Percentiles rank a stretch among this genome's conserved stretches.
Conservation (phyloP, 2,113 vertebrate genomes). For the Protobothrops mucrosquamatus region DNA sequence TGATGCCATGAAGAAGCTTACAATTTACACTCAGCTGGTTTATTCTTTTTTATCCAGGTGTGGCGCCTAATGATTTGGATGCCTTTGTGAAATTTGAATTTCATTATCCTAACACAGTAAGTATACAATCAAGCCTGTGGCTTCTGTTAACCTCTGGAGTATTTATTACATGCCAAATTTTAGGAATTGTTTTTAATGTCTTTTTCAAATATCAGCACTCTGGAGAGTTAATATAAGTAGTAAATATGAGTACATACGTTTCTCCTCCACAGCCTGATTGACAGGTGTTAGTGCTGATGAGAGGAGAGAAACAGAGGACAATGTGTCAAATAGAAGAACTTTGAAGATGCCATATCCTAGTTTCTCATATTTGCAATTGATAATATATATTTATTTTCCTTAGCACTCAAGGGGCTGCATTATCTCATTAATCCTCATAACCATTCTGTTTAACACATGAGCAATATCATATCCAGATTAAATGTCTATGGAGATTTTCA, state of each 20-base stretch:
- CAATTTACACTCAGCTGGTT: background rate
- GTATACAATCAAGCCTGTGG: constrained; percentile 42
- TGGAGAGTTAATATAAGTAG: background rate
- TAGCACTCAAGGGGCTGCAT: background rate
- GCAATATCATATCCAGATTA: background rate
- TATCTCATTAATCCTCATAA: background rate
- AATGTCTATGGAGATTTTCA: too few species aligned
- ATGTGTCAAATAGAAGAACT: background rate
- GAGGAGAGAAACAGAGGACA: background rate
- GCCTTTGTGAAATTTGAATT: constrained; percentile 93
- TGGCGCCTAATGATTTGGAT: constrained; percentile 85
- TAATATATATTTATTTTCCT: background rate
- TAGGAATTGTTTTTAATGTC: background rate
- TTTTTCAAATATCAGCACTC: background rate
- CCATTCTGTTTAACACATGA: background rate
- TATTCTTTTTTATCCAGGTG: constrained; percentile 72
- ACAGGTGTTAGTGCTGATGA: background rate
- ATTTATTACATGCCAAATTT: background rate
- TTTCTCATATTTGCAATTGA: background rate
- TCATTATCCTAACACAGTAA: constrained; percentile 90
- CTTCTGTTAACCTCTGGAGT: background rate
- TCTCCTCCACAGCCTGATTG: background rate
- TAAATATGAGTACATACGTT: background rate
- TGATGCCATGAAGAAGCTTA: background rate
- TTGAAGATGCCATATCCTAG: background rate